These are phyloP conservation scores for Anastrepha ludens DNA, from an alignment of 1,140 invertebrate genomes.

Conservation along the genomic window DNA sequence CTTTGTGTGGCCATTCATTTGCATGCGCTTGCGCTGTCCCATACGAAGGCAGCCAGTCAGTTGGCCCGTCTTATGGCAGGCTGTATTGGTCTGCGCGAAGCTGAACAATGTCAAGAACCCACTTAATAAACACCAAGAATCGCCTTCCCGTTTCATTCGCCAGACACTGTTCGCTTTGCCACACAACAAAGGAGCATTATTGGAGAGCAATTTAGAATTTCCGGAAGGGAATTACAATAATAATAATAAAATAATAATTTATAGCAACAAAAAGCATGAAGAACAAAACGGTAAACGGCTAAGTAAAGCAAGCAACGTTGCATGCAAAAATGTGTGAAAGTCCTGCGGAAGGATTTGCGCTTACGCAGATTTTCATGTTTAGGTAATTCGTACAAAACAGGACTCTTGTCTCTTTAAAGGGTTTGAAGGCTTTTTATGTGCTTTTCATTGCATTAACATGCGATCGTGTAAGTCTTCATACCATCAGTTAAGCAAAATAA, in stretches of 20 bases:
- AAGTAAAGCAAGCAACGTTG: neutral
- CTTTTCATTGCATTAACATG: neutral
- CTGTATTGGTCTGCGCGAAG: neutral
- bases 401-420: neutral
- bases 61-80: neutral
- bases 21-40: neutral
- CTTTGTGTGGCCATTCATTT: neutral
- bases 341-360: neutral
- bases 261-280: neutral
- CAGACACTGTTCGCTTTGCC: neutral
- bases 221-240: constrained; percentile 30
- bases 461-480: no score
- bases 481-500: no score
- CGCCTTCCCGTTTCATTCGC: neutral
- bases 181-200: neutral
- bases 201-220: constrained; percentile 1
- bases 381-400: neutral
- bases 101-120: constrained; percentile 52
- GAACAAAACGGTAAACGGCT: neutral
- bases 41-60: neutral
- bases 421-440: neutral
- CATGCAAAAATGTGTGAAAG: neutral
- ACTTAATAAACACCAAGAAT: constrained; percentile 54
- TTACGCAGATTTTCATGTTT: neutral
- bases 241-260: neutral